Evolutionary conservation across 2,888 invertebrate genomes (phyloP).

Genomic region (Encarsia formosa): DNA sequence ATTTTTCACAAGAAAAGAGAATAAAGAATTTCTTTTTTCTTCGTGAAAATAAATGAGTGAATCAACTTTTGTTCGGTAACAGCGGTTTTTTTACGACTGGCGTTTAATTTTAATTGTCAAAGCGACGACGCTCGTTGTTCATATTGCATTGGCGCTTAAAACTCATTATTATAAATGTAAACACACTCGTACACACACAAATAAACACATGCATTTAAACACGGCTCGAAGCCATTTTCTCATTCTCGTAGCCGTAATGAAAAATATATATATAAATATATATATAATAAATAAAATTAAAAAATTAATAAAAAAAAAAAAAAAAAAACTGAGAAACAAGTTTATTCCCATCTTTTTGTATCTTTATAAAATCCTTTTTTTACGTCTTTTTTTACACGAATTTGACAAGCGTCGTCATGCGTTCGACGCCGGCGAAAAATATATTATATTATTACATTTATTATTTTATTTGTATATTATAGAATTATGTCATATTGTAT

Average conservation of each 20-base stretch:
- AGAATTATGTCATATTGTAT: slow-evolving; percentile 38
- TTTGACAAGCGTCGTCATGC: slow-evolving; percentile 30
- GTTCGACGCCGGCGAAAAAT: slow-evolving; percentile 28
- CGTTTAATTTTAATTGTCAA: slow-evolving; percentile 25
- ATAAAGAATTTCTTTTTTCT: slow-evolving; percentile 2
- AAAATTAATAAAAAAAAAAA: no score
- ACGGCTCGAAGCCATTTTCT: slow-evolving; percentile 21
- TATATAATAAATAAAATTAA: no score
- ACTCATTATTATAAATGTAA: slow-evolving; percentile 26
- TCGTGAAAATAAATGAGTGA: neutral
- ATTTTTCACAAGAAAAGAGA: slow-evolving; percentile 6
- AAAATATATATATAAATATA: slow-evolving; percentile 3
- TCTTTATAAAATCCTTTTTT: slow-evolving; percentile 27
- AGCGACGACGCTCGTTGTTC: slow-evolving; percentile 26
- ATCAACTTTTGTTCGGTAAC: slow-evolving; percentile 6
- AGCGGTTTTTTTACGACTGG: slow-evolving; percentile 2
- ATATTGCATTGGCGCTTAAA: slow-evolving; percentile 28
- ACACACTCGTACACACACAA: slow-evolving; percentile 10
- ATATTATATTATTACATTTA: slow-evolving; percentile 31
- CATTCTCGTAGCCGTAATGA: slow-evolving; percentile 24
- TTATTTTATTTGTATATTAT: slow-evolving; percentile 45
- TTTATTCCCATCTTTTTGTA: slow-evolving; percentile 30
- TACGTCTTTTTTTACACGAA: slow-evolving; percentile 28
- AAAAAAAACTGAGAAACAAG: slow-evolving; percentile 27
- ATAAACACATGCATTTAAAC: slow-evolving; percentile 1